Base-by-base conservation (phyloP, 1,140 invertebrate species). In the Fragariocoptes setiger region DNA sequence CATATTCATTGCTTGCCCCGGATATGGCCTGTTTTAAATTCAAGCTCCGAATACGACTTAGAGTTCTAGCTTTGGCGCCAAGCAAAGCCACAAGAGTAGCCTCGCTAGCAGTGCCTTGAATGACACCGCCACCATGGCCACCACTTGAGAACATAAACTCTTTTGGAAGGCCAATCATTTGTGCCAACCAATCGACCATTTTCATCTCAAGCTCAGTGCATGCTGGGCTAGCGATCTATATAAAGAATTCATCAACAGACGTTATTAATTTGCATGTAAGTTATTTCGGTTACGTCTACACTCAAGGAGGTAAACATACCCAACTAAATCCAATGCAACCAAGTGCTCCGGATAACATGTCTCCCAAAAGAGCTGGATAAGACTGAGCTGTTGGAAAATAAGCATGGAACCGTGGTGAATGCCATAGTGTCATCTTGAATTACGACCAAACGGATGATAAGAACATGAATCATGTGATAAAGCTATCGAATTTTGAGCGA, bases 291-390 rank as follows among this genome's bases (percentile, higher is more conserved):
- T n/a, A n/a, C n/a, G n/a, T n/a, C n/a, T n/a, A n/a, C n/a, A n/a
- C n/a, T n/a, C n/a, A n/a, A n/a, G n/a, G n/a, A n/a, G n/a, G n/a
- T n/a, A n/a, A n/a, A 56, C 53, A 67, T 66, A 82, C 78, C 90
- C 90, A 97, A 18, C 88, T 94, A 61, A 97, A 99, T 50, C 90
- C 90, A 48, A 95, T 80, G 55, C 82, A 88, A 2, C 83, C 86
- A 45, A 97, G 78, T 13, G 77, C 82, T 54, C 83, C 77, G 13
- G 76, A 74, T 25, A 99, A 57, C 80, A 99, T 90, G 49, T 95
- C 86, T n/a, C 80, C 90, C 15, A 97, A 61, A 42, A 99, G 90
- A 1, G 86, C 92, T 2, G 90, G 86, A 56, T 74, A 97, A 0
- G 78, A 88, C 62, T 94, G 94, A 19, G 88, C 90, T 1, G 86